Conservation (phyloP, 2,888 invertebrate genomes). For the Trissoscelio sp. region DNA sequence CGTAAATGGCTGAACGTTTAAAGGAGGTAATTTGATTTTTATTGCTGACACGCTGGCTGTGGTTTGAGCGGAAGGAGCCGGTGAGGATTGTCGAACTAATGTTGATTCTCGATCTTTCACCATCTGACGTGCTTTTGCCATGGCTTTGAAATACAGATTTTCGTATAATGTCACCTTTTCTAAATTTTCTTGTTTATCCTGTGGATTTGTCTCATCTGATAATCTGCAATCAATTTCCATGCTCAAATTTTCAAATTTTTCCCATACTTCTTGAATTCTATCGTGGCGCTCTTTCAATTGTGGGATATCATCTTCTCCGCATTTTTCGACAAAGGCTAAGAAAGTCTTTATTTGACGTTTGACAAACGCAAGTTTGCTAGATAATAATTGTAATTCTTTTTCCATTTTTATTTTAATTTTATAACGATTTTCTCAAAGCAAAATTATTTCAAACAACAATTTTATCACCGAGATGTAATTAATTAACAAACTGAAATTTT, state of each 20-base stretch:
- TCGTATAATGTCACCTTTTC: background rate
- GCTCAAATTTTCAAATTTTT: background rate
- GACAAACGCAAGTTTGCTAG: too few relatives aligned
- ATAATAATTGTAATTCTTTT: too few relatives aligned
- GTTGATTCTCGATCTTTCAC: background rate
- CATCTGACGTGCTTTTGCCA: background rate
- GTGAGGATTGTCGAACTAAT: background rate
- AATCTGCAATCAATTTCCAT: background rate
- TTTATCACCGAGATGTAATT: too few relatives aligned
- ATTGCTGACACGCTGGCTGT: background rate
- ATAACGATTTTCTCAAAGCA: background rate
- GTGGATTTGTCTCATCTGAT: background rate
- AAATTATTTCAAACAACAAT: background rate
- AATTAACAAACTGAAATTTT: too few relatives aligned
- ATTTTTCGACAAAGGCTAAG: too few relatives aligned
- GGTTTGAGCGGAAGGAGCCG: background rate
- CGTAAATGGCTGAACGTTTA: constrained; percentile 18
- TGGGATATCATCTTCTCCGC: too few relatives aligned
- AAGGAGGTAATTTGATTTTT: constrained; percentile 8
- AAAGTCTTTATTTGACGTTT: too few relatives aligned
- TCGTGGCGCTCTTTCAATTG: background rate
- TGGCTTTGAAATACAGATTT: background rate
- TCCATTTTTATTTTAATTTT: background rate
- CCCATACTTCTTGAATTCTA: background rate
- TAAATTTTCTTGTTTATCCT: background rate